Evolutionary conservation across 2,888 invertebrate species (phyloP).

Genomic region (Atrina japonica): DNA sequence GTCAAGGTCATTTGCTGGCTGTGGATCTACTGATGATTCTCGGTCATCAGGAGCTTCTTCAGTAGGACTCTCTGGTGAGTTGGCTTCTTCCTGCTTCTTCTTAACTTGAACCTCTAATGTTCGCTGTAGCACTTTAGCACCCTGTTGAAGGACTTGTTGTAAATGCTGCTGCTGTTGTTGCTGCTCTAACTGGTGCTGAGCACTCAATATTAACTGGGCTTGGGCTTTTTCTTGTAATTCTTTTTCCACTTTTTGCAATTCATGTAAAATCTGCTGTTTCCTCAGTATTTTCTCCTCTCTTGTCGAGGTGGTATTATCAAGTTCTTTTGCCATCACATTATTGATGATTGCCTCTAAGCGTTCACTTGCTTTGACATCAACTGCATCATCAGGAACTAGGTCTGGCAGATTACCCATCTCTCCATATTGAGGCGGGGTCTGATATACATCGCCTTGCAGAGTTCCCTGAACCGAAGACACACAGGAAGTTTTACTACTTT

Average conservation of each 20-base stretch:
- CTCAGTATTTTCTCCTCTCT: conserved; percentile 85
- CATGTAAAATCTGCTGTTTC: conserved; percentile 86
- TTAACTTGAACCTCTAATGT: conserved; percentile 57
- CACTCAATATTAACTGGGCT: conserved; percentile 75
- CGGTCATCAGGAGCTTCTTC: conserved; percentile 21
- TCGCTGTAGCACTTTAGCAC: conserved; percentile 54
- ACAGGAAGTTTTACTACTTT: conserved; percentile 1
- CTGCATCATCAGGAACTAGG: conserved; percentile 60
- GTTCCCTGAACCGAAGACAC: conserved; percentile 5
- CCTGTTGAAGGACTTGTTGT: conserved; percentile 58
- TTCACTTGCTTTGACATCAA: conserved; percentile 77
- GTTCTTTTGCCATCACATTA: conserved; percentile 80
- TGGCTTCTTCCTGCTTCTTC: conserved; percentile 48
- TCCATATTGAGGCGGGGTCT: conserved; percentile 43
- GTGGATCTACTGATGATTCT: conserved; percentile 40
- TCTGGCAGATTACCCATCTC: conserved; percentile 57
- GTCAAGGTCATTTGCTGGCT: conserved; percentile 59
- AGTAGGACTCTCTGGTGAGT: conserved; percentile 29
- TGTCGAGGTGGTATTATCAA: conserved; percentile 71
- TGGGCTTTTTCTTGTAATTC: conserved; percentile 85
- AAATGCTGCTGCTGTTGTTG: conserved; percentile 67
- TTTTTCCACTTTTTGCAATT: conserved; percentile 87
- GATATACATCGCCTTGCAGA: conserved; percentile 12
- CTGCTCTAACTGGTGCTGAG: conserved; percentile 73
- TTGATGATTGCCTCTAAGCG: conserved; percentile 80